Base-by-base conservation (phyloP, 92 coral and sea anemone species). In the Diadumene lineata region DNA sequence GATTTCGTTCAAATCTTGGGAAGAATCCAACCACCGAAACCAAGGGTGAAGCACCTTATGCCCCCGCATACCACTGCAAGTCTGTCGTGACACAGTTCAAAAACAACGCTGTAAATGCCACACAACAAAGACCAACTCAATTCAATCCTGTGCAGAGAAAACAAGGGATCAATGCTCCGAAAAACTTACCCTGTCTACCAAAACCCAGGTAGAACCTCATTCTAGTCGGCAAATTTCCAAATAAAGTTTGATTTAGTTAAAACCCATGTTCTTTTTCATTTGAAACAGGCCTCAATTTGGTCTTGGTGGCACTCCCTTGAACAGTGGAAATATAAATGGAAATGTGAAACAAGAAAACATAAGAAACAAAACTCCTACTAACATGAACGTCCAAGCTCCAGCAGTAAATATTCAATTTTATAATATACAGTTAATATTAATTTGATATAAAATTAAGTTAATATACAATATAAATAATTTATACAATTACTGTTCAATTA, bases 61-160 rank as follows among this genome's bases (percentile, higher is more conserved):
- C 27, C 43, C 43, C 18, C 43, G 68, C 8, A n/a, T n/a, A n/a
- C n/a, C n/a, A n/a, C n/a, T n/a, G n/a, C n/a, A n/a, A n/a, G n/a
- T n/a, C n/a, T n/a, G n/a, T n/a, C n/a, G n/a, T n/a, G n/a, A n/a
- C 43, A 62, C 10, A 28, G 43, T 13, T 38, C 68, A 28, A n/a
- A 7, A 24, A 62, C 68, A 62, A 28, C 68, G 11, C 15, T 29
- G 68, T 11, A 62, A 30, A 28, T 62, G 13, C 68, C 29, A n/a
- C n/a, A n/a, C 43, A 26, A 30, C 38, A 62, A 62, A 62, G 43
- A 62, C 68, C 68, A 10, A 62, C 27, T n/a, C 68, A 62, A 28
- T 28, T 16, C 2, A 62, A 62, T 7, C 1, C 43, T 1, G 68
- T 28, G 43, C 15, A 11, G 68, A 62, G 31, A 30, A 23, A 26